phyloP scores from a whole-genome alignment of 37 sponge, comb jelly and placozoan species.

The Eunapius fragilis region DNA sequence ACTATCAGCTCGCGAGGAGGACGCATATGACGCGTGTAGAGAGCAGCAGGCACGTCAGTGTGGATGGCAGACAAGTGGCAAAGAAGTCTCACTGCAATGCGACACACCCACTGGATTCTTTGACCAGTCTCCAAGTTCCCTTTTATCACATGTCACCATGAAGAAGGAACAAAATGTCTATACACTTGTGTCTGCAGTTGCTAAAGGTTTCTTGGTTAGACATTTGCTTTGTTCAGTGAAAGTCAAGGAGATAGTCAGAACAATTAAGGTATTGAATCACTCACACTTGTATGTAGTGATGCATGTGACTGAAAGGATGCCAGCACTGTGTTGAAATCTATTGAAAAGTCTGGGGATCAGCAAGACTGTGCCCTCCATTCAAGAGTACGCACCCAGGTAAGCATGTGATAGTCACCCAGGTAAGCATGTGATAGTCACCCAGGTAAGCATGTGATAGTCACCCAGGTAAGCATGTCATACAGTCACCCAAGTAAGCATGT shows the following conservation, averaged over 20 bases:
- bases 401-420: not conserved
- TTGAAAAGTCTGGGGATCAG: slow-evolving; percentile 7
- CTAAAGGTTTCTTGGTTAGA: slow-evolving; percentile 58
- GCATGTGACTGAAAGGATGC: slow-evolving; percentile 41
- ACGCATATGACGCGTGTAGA: not conserved
- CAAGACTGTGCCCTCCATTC: slow-evolving; percentile 44
- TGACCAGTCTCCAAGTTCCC: not conserved
- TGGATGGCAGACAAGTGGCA: not conserved
- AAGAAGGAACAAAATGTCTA: not conserved
- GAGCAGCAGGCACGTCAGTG: not conserved
- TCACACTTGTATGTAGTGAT: not conserved
- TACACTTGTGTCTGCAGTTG: slow-evolving; percentile 38
- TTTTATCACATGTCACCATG: not conserved
- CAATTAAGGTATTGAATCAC: slow-evolving; percentile 40
- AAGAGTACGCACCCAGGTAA: slow-evolving; percentile 49
- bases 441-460: too few relatives aligned
- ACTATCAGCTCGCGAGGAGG: not conserved
- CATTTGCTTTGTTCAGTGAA: slow-evolving; percentile 41
- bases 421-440: too few relatives aligned
- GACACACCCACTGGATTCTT: not conserved
- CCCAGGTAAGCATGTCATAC: too few relatives aligned
- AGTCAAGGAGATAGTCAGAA: slow-evolving; percentile 42
- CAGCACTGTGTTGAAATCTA: slow-evolving; percentile 26
- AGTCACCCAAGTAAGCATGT: too few relatives aligned
- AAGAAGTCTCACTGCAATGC: not conserved